Evolutionary conservation across 2,797 vertebrate species (phyloP), one percentile per base, ranked within the genome.

Genomic region (Meriones psammophilus): DNA sequence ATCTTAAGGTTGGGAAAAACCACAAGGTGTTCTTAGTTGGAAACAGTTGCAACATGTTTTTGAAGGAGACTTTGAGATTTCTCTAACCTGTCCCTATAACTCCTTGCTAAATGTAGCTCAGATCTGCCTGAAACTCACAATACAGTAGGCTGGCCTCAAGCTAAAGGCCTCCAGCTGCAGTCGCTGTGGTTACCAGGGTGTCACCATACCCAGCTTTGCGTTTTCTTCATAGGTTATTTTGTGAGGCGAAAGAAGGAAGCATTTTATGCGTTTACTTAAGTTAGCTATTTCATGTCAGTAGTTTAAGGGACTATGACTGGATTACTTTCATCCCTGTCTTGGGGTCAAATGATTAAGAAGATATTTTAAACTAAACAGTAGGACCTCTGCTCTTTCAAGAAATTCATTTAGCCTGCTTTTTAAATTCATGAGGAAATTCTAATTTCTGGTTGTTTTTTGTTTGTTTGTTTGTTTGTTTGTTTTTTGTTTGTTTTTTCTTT

Each of bases 341-440:
- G 17, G 39, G 1, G 33, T 50, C 71, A 92, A 60, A 85, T 91
- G 15, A 80, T 95, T 68, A 46, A 91, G 60, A 8, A 91, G 60
- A 8, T n/a, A 79, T 74, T 96, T 91, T 68, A 85, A 24, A 64
- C 33, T 36, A 80, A 88, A 50, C 42, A 9, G 64, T 66, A 90
- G n/a, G 62, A 56, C 46, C 83, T 73, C n/a, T 81, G 18, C 33
- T 83, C 1, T 89, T 91, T 85, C 26, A 88, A 78, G n/a, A 54
- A 88, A 88, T 33, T 74, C 8, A 91, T 36, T 83, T 88, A 86
- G 71, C 69, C 13, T 50, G 39, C 88, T 87, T 94, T 92, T 87
- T 46, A 46, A 84, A 83, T 88, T 76, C 15, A 36, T 28, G n/a
- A 73, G 66, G 30, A 81, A 81, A 71, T 87, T 36, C 76, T 79